A percentile compares a stretch with the other conserved stretches of the same genome.
Evolutionary conservation across 2,113 vertebrate species (phyloP).

Genomic region (Halcyon senegalensis): DNA sequence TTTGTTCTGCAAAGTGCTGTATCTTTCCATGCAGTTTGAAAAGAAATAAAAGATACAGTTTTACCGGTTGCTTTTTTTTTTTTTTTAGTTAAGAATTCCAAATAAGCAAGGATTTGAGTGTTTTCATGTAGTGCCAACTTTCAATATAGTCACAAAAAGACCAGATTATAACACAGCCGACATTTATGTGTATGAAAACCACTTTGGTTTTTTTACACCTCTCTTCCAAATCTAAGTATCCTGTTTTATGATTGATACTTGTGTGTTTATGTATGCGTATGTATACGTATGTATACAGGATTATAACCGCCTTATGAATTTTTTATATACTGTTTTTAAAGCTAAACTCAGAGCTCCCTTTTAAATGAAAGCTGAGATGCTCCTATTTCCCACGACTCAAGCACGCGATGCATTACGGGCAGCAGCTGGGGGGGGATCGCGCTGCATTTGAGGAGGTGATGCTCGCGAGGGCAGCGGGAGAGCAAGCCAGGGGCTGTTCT

Average conservation of each 20-base stretch:
- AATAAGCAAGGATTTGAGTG: not conserved
- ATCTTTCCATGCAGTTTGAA: not conserved
- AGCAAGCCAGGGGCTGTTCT: not conserved
- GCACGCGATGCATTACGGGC: fast-evolving
- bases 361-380: fast-evolving
- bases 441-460: fast-evolving
- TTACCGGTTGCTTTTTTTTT: not conserved
- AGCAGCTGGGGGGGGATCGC: fast-evolving
- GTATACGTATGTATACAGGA: fast-evolving
- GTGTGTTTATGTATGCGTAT: too few relatives aligned
- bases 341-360: not conserved
- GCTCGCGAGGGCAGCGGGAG: fast-evolving
- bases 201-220: not conserved
- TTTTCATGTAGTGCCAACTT: not conserved
- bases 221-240: not conserved
- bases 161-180: not conserved
- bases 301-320: not conserved
- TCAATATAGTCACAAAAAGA: not conserved
- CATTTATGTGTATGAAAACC: not conserved
- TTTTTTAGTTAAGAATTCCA: not conserved
- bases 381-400: not conserved
- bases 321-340: not conserved
- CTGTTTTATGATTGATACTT: not conserved
- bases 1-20: not conserved
- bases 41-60: not conserved